Conservation (phyloP, 2,113 vertebrate genomes). For the Malurus alboscapulatus region DNA sequence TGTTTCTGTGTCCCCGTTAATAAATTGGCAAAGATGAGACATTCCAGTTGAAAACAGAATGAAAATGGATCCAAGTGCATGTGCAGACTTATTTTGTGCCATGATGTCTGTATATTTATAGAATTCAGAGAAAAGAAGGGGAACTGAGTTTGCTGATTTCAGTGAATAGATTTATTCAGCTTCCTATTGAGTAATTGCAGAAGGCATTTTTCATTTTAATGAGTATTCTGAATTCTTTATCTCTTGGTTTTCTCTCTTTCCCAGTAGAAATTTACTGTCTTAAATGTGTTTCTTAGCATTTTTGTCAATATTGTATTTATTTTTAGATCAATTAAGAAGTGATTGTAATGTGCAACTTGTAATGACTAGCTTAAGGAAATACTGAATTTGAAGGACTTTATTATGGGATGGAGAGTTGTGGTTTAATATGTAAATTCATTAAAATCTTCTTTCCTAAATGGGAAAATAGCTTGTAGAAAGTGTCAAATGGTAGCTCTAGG, state of each 20-base stretch:
- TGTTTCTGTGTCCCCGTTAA: not conserved
- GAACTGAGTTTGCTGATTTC: constrained; percentile 19
- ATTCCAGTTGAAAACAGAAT: not conserved
- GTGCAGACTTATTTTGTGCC: not conserved
- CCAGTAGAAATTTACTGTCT: not conserved
- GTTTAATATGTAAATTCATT: not conserved
- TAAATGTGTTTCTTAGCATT: not conserved
- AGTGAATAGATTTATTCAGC: constrained; percentile 29
- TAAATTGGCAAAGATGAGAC: not conserved
- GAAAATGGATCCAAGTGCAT: not conserved
- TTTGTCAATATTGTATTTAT: not conserved
- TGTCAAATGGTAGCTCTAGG: not conserved
- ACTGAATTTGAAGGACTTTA: not conserved
- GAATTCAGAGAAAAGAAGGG: not conserved
- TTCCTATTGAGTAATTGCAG: not conserved
- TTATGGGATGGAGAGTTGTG: not conserved
- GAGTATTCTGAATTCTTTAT: not conserved
- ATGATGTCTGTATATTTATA: not conserved
- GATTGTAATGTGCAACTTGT: not conserved
- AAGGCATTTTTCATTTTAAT: constrained; percentile 24
- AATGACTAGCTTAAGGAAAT: not conserved
- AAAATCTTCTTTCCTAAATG: not conserved
- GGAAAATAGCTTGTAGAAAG: not conserved
- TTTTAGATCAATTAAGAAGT: not conserved
- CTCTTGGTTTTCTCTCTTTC: not conserved